phyloP scores from a whole-genome alignment of 2,888 invertebrate species.

The Reticulitermes lucifugus region DNA sequence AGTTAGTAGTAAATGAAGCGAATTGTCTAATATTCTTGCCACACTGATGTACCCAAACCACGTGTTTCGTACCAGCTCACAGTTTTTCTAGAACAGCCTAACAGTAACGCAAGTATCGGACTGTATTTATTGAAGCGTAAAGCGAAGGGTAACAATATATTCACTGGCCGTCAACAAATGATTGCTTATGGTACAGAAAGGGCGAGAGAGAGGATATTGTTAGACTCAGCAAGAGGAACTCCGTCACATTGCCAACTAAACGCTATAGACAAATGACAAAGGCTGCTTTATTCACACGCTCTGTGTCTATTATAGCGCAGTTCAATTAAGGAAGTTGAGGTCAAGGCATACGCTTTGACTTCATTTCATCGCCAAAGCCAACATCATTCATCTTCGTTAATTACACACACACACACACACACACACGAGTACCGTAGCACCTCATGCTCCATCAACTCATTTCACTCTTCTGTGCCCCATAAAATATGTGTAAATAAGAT shows the following conservation, averaged over 20 bases:
- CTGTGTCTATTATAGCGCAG: not conserved
- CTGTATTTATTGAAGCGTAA: not conserved
- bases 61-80: too few relatives aligned
- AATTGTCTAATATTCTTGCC: too few relatives aligned
- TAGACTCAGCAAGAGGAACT: not conserved
- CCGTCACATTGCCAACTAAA: not conserved
- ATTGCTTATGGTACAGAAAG: not conserved
- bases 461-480: not conserved
- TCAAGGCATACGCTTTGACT: not conserved
- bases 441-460: not conserved
- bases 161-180: slow-evolving; percentile 2
- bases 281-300: not conserved
- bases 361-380: not conserved
- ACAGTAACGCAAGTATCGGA: too few relatives aligned
- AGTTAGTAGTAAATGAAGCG: too few relatives aligned
- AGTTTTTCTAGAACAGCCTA: too few relatives aligned
- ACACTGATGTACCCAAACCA: too few relatives aligned
- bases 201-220: not conserved
- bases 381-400: slow-evolving; percentile 10
- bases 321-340: slow-evolving; percentile 11
- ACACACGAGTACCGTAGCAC: not conserved
- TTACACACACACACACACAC: not conserved
- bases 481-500: not conserved
- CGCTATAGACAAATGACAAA: not conserved
- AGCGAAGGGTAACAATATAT: not conserved